These are phyloP conservation scores for Matsumurasca onukii DNA, from an alignment of 1,140 invertebrate genomes.

Conservation along the genomic window DNA sequence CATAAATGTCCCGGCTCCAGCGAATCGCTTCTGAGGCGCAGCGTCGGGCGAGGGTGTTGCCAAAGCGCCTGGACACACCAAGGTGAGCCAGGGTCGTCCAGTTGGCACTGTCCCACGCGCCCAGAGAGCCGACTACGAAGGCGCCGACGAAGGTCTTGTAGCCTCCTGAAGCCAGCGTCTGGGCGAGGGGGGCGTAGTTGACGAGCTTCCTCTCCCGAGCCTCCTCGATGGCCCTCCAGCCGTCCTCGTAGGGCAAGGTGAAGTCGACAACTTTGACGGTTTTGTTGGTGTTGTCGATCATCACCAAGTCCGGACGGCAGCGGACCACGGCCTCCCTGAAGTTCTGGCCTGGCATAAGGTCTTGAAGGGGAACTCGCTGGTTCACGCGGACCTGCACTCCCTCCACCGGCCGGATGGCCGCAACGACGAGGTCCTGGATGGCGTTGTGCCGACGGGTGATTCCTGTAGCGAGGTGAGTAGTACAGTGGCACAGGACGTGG, in stretches of 20 bases:
- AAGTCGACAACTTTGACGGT: not conserved
- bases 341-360: no score
- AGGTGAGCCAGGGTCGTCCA: not conserved
- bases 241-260: not conserved
- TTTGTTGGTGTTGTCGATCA: not conserved
- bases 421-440: not conserved
- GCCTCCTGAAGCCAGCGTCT: not conserved
- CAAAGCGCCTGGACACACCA: not conserved
- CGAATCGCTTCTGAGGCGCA: no score
- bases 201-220: not conserved
- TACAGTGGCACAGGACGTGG: no score
- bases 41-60: not conserved
- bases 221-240: not conserved
- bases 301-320: not conserved
- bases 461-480: no score
- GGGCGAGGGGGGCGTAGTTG: not conserved
- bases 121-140: no score
- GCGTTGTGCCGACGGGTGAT: not conserved
- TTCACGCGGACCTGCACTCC: not conserved
- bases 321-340: not conserved
- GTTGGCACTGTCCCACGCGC: no score
- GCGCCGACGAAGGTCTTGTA: not conserved
- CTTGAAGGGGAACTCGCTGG: not conserved
- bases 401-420: not conserved
- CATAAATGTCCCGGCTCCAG: no score